Evolutionary conservation across 64 coral and sea anemone genomes (phyloP).

Genomic region (Trachythela sp.): DNA sequence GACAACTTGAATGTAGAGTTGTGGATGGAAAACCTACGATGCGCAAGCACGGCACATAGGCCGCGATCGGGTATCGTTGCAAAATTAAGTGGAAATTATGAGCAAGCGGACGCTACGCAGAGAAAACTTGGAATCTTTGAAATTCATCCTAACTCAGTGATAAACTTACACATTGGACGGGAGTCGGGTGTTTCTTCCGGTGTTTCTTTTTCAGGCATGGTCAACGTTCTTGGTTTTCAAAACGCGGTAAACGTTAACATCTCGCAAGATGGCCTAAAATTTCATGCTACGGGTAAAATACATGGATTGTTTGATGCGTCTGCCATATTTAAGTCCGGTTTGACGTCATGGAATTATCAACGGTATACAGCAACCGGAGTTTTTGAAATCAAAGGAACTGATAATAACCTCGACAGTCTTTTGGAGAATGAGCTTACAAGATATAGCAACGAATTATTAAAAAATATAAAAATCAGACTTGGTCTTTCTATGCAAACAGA

Average conservation of each 20-base stretch:
- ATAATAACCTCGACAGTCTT: not conserved
- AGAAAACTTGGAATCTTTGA: not conserved
- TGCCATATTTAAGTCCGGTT: not conserved
- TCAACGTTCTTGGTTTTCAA: not conserved
- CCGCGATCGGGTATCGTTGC: not conserved
- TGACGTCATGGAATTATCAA: not conserved
- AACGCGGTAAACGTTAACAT: not conserved
- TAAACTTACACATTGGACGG: not conserved
- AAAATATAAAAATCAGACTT: not conserved
- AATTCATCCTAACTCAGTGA: not conserved
- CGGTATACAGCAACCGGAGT: not conserved
- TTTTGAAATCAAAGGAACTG: not conserved
- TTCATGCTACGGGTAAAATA: not conserved
- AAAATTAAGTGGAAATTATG: not conserved
- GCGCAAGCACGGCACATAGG: not conserved
- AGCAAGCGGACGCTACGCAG: not conserved
- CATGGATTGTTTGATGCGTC: not conserved
- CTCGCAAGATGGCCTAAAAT: not conserved
- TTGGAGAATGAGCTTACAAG: not conserved
- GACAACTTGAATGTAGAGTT: no score
- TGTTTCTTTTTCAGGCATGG: not conserved
- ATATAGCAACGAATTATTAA: not conserved
- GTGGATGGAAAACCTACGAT: no score
- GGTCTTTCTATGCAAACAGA: not conserved
- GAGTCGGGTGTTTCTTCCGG: not conserved